Percentiles rank a stretch among this genome's conserved stretches.
Evolutionary conservation across 2,797 vertebrate species (phyloP).

Genomic region (Sebastes kiyomatsui): DNA sequence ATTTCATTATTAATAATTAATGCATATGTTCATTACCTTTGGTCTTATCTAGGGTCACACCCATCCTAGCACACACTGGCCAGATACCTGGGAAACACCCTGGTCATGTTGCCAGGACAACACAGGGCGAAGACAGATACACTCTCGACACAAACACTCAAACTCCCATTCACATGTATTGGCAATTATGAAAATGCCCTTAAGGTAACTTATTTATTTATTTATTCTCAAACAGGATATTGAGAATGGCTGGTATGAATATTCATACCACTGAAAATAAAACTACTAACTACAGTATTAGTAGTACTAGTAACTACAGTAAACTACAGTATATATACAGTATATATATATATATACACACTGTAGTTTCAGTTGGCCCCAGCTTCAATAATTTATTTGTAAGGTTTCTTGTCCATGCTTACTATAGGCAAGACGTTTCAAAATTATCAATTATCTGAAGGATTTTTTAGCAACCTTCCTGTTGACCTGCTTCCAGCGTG

Average conservation of each 20-base stretch:
- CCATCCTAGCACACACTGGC: neutral
- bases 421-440: neutral
- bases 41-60: conserved; percentile 6
- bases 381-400: neutral
- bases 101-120: neutral
- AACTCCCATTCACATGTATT: neutral
- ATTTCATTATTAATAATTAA: neutral
- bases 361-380: too few relatives aligned
- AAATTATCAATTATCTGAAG: neutral
- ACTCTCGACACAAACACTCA: neutral
- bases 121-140: neutral
- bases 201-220: neutral
- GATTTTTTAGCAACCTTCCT: neutral
- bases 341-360: too few relatives aligned
- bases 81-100: conserved; percentile 17
- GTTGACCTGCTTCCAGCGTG: neutral
- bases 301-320: too few relatives aligned
- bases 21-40: neutral
- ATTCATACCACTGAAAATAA: too few relatives aligned
- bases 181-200: neutral
- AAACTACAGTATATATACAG: too few relatives aligned
- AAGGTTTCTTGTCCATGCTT: neutral
- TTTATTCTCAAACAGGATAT: neutral
- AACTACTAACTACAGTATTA: too few relatives aligned
- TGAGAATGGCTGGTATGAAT: neutral